phyloP scores from a whole-genome alignment of 2,113 vertebrate species.

The Fulica atra region DNA sequence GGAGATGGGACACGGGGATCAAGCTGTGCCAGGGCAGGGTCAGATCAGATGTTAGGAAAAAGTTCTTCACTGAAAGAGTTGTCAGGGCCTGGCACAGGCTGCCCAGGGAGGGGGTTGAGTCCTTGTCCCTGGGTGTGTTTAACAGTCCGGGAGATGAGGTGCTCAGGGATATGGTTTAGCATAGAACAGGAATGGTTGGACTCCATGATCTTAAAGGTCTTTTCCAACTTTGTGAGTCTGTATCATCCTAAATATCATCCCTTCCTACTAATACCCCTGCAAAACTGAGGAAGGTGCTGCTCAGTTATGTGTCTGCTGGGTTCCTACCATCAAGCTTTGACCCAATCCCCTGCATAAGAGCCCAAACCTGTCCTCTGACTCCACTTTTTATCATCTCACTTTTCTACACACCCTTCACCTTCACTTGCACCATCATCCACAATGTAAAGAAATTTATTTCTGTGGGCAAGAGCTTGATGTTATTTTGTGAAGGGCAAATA shows the following conservation, averaged over 20 bases:
- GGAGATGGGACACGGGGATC: too few species aligned
- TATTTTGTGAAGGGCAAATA: neutral
- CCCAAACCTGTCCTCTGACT: neutral
- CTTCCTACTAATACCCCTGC: neutral
- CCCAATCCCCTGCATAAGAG: neutral
- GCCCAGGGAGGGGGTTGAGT: too few species aligned
- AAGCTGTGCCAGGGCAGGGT: too few species aligned
- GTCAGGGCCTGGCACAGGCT: too few species aligned
- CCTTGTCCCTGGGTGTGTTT: too few species aligned
- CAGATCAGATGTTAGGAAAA: too few species aligned
- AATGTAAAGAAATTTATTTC: neutral
- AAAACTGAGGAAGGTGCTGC: neutral
- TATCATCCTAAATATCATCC: neutral
- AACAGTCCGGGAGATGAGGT: too few species aligned
- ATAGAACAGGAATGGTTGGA: too few species aligned
- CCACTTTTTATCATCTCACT: neutral
- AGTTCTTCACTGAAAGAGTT: too few species aligned
- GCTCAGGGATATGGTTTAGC: too few species aligned
- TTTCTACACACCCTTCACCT: neutral
- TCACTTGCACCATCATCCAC: neutral
- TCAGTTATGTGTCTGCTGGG: accelerated
- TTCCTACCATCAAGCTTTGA: neutral
- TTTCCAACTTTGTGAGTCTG: too few species aligned
- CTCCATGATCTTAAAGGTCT: too few species aligned
- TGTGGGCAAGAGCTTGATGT: neutral